phyloP scores from a whole-genome alignment of 2,797 vertebrate species.

The Sphenodon punctatus region DNA sequence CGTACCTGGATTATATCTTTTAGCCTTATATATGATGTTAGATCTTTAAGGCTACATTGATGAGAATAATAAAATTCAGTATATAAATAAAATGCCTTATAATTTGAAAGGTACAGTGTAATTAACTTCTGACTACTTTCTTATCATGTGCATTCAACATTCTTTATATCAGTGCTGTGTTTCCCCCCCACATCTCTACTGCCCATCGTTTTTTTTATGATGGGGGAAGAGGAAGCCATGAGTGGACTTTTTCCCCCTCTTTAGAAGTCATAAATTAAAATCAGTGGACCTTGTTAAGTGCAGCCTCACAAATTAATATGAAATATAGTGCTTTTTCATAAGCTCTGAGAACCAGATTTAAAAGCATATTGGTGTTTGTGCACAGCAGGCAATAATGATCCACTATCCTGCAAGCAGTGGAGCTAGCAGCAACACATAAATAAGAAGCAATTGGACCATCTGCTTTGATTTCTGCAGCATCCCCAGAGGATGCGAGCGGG shows the following conservation, averaged over 20 bases:
- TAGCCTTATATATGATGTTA: too few relatives aligned
- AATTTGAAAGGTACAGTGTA: background rate
- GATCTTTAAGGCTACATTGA: too few relatives aligned
- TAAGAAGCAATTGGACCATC: conserved; percentile 97
- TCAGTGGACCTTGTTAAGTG: conserved; percentile 83
- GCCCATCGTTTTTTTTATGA: conserved; percentile 17
- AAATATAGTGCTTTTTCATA: conserved; percentile 89
- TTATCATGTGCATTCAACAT: background rate
- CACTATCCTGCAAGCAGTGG: conserved; percentile 88
- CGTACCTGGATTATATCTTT: too few relatives aligned
- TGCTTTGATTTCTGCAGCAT: conserved; percentile 94
- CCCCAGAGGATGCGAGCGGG: conserved; percentile 85
- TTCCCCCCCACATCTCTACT: conserved; percentile 7
- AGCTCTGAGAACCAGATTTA: conserved; percentile 90
- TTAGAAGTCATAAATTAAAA: conserved; percentile 77
- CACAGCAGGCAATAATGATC: conserved; percentile 95
- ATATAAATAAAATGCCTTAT: background rate
- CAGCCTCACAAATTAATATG: conserved; percentile 84
- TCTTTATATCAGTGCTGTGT: background rate
- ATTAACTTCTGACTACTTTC: background rate
- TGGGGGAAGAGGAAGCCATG: conserved; percentile 6
- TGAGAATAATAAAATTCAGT: background rate
- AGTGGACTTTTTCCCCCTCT: conserved; percentile 35
- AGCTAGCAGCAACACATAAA: conserved; percentile 93
- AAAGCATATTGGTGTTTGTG: conserved; percentile 98